Evolutionary conservation across 2,113 vertebrate species (phyloP).

Genomic region (Aptenodytes patagonicus): DNA sequence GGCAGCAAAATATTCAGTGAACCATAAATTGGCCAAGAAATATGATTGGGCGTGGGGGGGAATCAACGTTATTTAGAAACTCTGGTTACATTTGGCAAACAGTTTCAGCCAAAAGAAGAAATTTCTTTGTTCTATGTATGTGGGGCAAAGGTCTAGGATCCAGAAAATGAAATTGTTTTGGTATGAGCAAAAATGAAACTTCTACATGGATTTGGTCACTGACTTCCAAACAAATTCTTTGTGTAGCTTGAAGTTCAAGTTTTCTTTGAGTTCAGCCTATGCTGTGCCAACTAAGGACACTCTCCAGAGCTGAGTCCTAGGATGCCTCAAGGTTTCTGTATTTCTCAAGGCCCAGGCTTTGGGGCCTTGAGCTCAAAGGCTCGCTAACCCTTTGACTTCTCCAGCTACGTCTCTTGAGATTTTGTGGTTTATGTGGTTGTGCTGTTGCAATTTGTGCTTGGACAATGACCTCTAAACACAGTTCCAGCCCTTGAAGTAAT

Average conservation of each 20-base stretch:
- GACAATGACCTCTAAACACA: conserved; percentile 15
- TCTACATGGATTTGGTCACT: neutral
- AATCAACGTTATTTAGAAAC: neutral
- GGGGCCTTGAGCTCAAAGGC: neutral
- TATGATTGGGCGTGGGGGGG: too few relatives aligned
- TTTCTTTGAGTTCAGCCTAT: neutral
- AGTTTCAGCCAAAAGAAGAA: neutral
- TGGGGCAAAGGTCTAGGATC: neutral
- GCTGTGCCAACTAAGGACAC: neutral
- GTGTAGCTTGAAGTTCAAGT: neutral
- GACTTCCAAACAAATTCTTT: neutral
- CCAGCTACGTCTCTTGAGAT: neutral
- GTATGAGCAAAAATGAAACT: neutral
- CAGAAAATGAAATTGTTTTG: neutral
- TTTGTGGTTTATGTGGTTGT: conserved; percentile 30
- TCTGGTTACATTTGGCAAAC: neutral
- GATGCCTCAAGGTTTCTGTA: neutral
- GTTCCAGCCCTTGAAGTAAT: neutral
- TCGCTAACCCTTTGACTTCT: neutral
- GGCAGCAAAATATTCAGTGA: neutral
- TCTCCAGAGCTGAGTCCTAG: neutral
- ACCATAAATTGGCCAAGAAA: neutral
- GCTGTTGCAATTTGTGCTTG: conserved; percentile 7
- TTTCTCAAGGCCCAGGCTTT: neutral
- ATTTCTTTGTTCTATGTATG: rapidly evolving